Evolutionary conservation across 2,888 invertebrate genomes (phyloP).

Genomic region (Oeneis ivallda): DNA sequence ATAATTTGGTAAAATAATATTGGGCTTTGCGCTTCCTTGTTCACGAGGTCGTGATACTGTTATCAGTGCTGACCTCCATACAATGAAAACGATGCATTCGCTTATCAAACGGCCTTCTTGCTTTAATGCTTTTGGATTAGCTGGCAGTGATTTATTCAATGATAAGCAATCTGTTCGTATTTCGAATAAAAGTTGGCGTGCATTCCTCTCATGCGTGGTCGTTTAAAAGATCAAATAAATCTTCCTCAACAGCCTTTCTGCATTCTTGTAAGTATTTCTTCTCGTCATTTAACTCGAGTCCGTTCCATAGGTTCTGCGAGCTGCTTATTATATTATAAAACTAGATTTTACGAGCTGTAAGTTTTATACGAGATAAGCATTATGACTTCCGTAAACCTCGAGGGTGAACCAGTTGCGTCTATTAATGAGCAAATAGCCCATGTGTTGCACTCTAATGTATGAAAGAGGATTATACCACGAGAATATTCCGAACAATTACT

Average conservation of each 20-base stretch:
- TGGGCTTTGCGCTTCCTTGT: slow-evolving; percentile 67
- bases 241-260: neutral
- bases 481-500: neutral
- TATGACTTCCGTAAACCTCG: neutral
- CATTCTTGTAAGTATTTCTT: neutral
- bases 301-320: too few species aligned
- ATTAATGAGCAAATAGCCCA: neutral
- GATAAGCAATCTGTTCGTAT: slow-evolving; percentile 19
- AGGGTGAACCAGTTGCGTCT: slow-evolving; percentile 2
- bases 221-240: neutral
- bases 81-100: slow-evolving; percentile 63
- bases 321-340: neutral
- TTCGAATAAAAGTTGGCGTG: slow-evolving; percentile 8
- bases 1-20: slow-evolving; percentile 59
- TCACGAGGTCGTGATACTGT: slow-evolving; percentile 65
- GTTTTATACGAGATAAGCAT: neutral
- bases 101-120: slow-evolving; percentile 62
- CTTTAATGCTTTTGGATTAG: slow-evolving; percentile 36
- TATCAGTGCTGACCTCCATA: slow-evolving; percentile 67
- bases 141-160: slow-evolving; percentile 35
- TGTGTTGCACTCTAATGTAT: slow-evolving; percentile 3
- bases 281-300: neutral
- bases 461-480: neutral
- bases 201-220: neutral
- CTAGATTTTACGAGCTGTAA: neutral